Percentiles rank a stretch among this genome's conserved stretches.
phyloP scores from a whole-genome alignment of 2,797 vertebrate genomes.

The Tokudaia muenninki region DNA sequence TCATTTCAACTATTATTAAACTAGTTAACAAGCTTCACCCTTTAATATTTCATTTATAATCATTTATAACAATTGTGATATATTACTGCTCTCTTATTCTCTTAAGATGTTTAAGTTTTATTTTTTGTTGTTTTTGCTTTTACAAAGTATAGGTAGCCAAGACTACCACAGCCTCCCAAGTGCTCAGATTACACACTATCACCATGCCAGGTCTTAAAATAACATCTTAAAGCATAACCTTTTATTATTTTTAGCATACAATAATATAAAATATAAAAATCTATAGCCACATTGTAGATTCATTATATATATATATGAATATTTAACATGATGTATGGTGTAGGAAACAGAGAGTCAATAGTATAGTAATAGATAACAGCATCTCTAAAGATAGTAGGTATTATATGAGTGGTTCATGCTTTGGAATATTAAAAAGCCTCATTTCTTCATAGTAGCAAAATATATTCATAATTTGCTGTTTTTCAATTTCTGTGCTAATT shows the following conservation, averaged over 20 bases:
- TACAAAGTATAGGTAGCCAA: not conserved
- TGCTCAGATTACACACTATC: not conserved
- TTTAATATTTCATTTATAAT: slow-evolving; percentile 24
- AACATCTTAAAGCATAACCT: not conserved
- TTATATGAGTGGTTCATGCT: not conserved
- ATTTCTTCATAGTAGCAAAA: not conserved
- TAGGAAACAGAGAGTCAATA: slow-evolving; percentile 8
- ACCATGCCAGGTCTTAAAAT: not conserved
- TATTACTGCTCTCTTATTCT: not conserved
- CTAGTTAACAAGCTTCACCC: not conserved
- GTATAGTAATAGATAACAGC: not conserved
- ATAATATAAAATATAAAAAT: slow-evolving; percentile 30
- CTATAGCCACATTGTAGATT: not conserved
- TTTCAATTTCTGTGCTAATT: slow-evolving; percentile 1
- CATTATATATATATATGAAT: not conserved
- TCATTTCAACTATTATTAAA: slow-evolving; percentile 51
- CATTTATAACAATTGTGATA: not conserved
- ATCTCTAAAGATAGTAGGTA: not conserved
- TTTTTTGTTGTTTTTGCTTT: not conserved
- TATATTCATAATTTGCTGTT: not conserved
- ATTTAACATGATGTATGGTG: slow-evolving; percentile 39
- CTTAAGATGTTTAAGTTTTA: not conserved
- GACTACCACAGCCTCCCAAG: not conserved
- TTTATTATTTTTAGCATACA: not conserved
- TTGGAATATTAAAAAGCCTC: slow-evolving; percentile 34